phyloP scores from a whole-genome alignment of 2,797 vertebrate genomes.

The Sebastes hubbsi region DNA sequence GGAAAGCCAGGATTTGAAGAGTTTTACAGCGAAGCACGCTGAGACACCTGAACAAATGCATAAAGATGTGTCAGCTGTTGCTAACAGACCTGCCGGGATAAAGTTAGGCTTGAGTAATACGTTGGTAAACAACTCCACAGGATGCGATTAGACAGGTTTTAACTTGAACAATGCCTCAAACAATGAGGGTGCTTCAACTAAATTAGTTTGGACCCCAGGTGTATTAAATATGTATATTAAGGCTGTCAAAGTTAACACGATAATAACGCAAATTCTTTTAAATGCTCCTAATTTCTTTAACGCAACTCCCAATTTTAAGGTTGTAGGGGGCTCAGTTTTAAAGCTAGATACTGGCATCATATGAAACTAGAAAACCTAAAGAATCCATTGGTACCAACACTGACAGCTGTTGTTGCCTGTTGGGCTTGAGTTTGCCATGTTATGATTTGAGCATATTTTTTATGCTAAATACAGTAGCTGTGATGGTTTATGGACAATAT shows the following conservation, averaged over 20 bases:
- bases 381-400: no score
- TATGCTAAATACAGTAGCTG: no score
- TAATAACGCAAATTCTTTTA: no score
- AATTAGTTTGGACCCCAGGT: background rate
- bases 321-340: no score
- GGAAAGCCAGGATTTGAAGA: conserved; percentile 98
- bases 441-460: no score
- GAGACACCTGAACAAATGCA: conserved; percentile 89
- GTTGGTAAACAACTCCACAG: conserved; percentile 36
- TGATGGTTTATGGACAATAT: no score
- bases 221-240: background rate
- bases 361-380: no score
- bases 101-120: conserved; percentile 48
- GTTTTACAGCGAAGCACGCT: conserved; percentile 94
- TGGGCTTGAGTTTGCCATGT: no score
- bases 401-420: no score
- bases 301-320: fast-evolving
- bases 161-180: conserved; percentile 12
- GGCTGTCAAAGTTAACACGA: no score
- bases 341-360: no score
- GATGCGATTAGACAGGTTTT: conserved; percentile 43
- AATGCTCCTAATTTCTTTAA: no score
- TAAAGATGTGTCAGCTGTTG: conserved; percentile 57
- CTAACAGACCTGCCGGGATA: conserved; percentile 61
- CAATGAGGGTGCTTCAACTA: background rate